Conservation (phyloP, 2,888 invertebrate species). For the Platypus cylindrus region DNA sequence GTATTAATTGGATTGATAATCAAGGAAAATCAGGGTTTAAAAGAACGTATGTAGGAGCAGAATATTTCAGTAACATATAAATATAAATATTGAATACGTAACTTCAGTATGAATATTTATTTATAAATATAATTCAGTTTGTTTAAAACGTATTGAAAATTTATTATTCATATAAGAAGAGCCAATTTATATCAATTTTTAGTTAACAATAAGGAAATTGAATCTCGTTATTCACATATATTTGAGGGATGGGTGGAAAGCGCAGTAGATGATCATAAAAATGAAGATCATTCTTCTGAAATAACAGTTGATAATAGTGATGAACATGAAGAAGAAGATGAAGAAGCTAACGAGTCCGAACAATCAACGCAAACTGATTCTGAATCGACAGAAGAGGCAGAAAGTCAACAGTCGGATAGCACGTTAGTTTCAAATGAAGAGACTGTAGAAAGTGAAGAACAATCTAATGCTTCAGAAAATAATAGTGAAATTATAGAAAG, state of each 20-base stretch:
- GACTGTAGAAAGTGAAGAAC: conserved; percentile 16
- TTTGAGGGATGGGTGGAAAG: conserved; percentile 72
- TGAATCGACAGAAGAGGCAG: conserved; percentile 24
- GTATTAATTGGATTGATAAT: conserved; percentile 67
- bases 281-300: conserved; percentile 30
- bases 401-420: conserved; percentile 17
- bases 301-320: conserved; percentile 36
- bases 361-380: conserved; percentile 18
- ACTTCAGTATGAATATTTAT: no score
- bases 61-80: no score
- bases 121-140: no score
- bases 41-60: conserved; percentile 56
- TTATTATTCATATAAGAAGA: no score
- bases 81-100: no score
- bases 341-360: conserved; percentile 13
- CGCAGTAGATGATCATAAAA: conserved; percentile 31
- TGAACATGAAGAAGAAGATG: conserved; percentile 37
- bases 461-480: conserved; percentile 29
- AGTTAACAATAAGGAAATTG: conserved; percentile 21
- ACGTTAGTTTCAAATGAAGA: conserved; percentile 15
- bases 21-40: conserved; percentile 63
- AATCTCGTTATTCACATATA: conserved; percentile 60
- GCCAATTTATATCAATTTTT: conserved; percentile 1
- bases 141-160: no score
- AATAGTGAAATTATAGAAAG: conserved; percentile 29